Percentiles rank a stretch among this genome's conserved stretches.
These are phyloP conservation scores for Seira sanloemensis DNA, from an alignment of 2,888 invertebrate species.

Conservation along the genomic window DNA sequence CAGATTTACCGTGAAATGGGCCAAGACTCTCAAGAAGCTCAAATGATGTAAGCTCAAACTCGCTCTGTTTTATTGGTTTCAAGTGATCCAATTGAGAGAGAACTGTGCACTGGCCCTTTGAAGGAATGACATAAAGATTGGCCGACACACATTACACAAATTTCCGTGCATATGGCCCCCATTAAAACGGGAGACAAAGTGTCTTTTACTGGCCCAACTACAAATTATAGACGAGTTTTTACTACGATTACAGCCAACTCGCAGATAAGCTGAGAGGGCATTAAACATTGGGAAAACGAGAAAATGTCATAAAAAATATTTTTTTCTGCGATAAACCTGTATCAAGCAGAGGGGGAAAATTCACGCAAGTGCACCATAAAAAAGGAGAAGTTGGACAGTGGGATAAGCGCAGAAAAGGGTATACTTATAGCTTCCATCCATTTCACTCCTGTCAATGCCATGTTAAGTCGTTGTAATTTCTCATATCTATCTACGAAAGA, in stretches of 20 bases:
- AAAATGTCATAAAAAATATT: conserved; percentile 2
- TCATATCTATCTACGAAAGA: conserved; percentile 12
- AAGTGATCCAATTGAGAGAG: too few species aligned
- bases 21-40: too few species aligned
- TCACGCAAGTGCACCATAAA: conserved; percentile 14
- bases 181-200: too few species aligned
- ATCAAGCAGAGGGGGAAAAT: background rate
- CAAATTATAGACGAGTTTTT: conserved; percentile 12
- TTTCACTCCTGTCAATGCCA: conserved; percentile 2
- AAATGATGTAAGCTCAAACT: too few species aligned
- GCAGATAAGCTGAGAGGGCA: background rate
- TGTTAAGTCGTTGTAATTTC: conserved; percentile 12
- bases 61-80: too few species aligned
- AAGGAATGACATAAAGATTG: too few species aligned
- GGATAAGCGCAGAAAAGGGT: too few species aligned
- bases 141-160: too few species aligned
- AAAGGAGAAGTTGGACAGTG: conserved; percentile 1
- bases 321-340: background rate
- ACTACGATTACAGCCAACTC: background rate
- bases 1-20: too few species aligned
- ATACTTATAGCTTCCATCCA: background rate
- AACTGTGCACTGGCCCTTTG: too few species aligned
- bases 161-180: too few species aligned
- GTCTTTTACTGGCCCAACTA: conserved; percentile 7
- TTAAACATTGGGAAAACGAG: background rate